Base-by-base conservation (phyloP, 2,888 invertebrate species). In the Leptarthrus brevirostris region DNA sequence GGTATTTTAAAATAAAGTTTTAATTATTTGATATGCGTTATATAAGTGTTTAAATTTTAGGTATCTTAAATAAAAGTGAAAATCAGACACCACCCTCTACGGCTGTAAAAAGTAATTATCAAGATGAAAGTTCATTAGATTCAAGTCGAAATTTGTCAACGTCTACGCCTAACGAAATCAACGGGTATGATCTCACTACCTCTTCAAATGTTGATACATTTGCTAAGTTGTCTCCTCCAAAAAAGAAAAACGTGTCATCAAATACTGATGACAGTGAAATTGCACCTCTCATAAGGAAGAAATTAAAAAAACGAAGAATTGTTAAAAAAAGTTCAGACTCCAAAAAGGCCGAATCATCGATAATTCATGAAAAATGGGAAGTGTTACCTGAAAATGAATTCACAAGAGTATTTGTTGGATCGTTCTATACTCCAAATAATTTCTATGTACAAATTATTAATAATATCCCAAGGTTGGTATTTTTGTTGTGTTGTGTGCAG, bases 341-440 rank as follows among this genome's bases (percentile, higher is more conserved):
- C 3, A 8, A 8, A 30, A 30, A 8, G 4, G 30, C 4, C 0
- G 8, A 14, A 16, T 61, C 61, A 6, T 22, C 22, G 10, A 64
- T 64, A 14, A 64, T 64, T 6, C 36, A 56, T 56, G 74, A 74
- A 49, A 22, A 24, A 24, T 76, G 76, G 76, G 64, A 52, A 26
- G 66, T 26, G 1, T 22, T 76, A 16, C 6, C 20, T 0, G 74
- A 75, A 69, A 74, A 71, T 22, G 18, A 56, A 18, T 76, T 73
- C 61, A 40, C 30, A 8, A 18, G 72, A 20, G 44, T 76, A 10
- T 12, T 20, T n/a, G n/a, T 75, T 16, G 49, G 72, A 2, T 18
- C 70, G 14, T 76, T 74, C 71, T 74, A 75, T 36, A 71, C 58
- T 6, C 76, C 76, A 20, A 58, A 71, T 71, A 16, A 56, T 12